Base-by-base conservation (phyloP, 2,797 vertebrate species). In the Galagoides demidoff region DNA sequence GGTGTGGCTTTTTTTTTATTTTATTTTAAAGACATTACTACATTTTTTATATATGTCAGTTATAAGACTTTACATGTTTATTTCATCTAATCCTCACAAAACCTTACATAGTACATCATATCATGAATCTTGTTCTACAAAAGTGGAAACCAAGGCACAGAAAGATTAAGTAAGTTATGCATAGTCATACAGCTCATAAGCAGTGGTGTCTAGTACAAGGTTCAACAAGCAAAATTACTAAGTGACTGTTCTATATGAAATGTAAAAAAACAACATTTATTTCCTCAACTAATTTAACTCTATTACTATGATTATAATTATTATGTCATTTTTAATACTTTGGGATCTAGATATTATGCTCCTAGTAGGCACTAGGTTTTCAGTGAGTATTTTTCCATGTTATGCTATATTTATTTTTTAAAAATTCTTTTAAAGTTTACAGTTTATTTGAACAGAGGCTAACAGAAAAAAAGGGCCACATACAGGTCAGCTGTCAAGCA, bases 401-500 rank as follows among this genome's bases (percentile, higher is more conserved):
- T 79, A 83, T 29, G 29, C 31, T 93, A 31, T 64, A 71, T 81
- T 27, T 77, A 71, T 88, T 86, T 86, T 45, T 45, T 27, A 83
- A 96, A 92, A 91, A 37, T 55, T 39, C 0, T 81, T 88, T 70
- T 64, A 55, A 90, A 73, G 23, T 74, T 12, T 63, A 14, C 74
- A 39, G 34, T 66, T 96, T 37, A 39, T 52, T 92, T 61, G 52
- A 88, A 70, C 29, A 88, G 25, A 77, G 8, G 37, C 29, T 43
- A 93, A 85, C 61, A 43, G 16, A 29, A 76, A 82, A 31, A 77
- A 39, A 87, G 68, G 7, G 39, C 34, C 64, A 83, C 55, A 16
- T n/a, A 49, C 55, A 93, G 77, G 82, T 93, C 79, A 94, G 66
- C 89, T 88, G 82, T 83, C 92, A 86, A 84, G 71, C 29, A 79